Conservation (phyloP, 2,113 vertebrate species). For the Baryphthengus martii region DNA sequence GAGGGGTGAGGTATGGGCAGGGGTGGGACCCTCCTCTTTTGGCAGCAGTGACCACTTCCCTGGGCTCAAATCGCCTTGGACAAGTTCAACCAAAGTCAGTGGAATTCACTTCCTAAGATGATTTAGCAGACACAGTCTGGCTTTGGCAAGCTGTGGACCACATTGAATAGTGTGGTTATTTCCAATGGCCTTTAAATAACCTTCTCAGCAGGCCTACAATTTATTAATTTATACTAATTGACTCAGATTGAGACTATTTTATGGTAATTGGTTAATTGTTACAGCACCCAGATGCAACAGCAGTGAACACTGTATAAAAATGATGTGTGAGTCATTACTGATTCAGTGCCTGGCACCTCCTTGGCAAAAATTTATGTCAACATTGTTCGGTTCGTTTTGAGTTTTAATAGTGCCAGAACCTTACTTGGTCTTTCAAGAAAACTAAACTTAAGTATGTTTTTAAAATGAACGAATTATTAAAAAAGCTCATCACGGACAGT, state of each 20-base stretch:
- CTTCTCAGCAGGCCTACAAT: slow-evolving; percentile 58
- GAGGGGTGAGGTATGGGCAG: not conserved
- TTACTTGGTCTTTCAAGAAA: slow-evolving; percentile 1
- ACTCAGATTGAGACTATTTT: slow-evolving; percentile 56
- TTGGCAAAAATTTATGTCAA: slow-evolving; percentile 20
- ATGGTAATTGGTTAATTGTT: slow-evolving; percentile 63
- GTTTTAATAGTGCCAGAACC: not conserved
- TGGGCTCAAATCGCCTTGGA: not conserved
- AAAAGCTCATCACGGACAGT: not conserved
- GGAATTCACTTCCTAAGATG: not conserved
- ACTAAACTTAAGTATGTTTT: not conserved
- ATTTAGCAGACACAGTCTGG: not conserved
- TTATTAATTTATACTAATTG: slow-evolving; percentile 63
- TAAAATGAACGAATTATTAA: not conserved
- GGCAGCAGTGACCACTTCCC: not conserved
- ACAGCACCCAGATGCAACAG: slow-evolving; percentile 50
- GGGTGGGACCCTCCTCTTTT: not conserved
- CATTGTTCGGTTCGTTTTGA: not conserved
- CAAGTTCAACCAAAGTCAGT: not conserved
- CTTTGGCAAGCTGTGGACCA: not conserved
- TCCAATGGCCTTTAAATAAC: slow-evolving; percentile 54
- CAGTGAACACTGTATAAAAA: slow-evolving; percentile 47
- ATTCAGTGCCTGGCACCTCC: slow-evolving; percentile 7
- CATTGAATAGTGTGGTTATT: slow-evolving; percentile 19
- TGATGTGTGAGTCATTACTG: slow-evolving; percentile 15